phyloP scores from a whole-genome alignment of 2,113 vertebrate species.

The Myanophis thanlyinensis region DNA sequence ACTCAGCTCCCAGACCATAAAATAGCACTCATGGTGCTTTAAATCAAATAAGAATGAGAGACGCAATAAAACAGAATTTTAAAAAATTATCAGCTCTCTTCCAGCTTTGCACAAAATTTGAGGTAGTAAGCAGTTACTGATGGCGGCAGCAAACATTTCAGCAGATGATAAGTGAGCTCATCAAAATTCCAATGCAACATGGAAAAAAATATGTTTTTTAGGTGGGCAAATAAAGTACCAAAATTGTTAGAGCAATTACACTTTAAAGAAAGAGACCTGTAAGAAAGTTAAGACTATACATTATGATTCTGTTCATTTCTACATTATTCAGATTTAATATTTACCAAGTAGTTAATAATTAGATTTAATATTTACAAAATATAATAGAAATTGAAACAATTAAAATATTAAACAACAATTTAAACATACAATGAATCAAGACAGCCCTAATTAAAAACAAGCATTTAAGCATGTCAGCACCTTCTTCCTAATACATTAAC shows the following conservation, averaged over 20 bases:
- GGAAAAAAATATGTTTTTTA: not conserved
- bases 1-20: not conserved
- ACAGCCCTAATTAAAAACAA: not conserved
- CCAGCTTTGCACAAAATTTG: not conserved
- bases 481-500: not conserved
- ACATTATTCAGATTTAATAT: not conserved
- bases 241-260: constrained; percentile 9
- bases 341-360: not conserved
- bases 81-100: constrained; percentile 9
- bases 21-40: not conserved
- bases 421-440: not conserved
- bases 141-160: not conserved
- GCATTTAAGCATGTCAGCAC: not conserved
- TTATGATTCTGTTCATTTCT: not conserved
- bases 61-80: constrained; percentile 2
- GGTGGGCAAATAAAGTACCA: not conserved
- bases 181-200: not conserved
- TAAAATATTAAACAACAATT: not conserved
- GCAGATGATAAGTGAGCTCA: not conserved
- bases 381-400: not conserved
- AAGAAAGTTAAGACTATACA: constrained; percentile 11
- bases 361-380: not conserved
- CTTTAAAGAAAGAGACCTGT: constrained; percentile 4
- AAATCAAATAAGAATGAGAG: not conserved
- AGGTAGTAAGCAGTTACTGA: not conserved